Percentiles rank a stretch among this genome's conserved stretches.
These are phyloP conservation scores for Speoplatyrhinus poulsoni DNA, from an alignment of 2,113 vertebrate genomes.

Conservation along the genomic window DNA sequence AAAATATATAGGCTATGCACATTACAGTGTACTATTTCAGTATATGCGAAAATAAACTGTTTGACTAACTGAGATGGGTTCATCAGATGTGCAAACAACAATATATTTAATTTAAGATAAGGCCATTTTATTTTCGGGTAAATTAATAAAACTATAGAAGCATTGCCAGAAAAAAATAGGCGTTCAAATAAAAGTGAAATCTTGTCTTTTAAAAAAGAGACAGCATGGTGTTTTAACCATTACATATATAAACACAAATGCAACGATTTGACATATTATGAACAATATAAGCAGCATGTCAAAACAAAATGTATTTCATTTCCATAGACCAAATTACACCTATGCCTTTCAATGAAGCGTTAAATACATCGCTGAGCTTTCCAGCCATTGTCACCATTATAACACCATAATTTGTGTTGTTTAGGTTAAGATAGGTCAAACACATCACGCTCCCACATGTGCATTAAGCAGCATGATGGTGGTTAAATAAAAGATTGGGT, in stretches of 20 bases:
- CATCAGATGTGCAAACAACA: too few relatives aligned
- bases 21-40: too few relatives aligned
- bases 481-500: constrained; percentile 4
- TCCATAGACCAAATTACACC: too few relatives aligned
- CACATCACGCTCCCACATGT: constrained; percentile 18
- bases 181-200: constrained; percentile 38
- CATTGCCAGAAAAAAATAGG: constrained; percentile 18
- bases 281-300: constrained; percentile 47
- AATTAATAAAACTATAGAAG: constrained; percentile 40
- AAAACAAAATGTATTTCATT: too few relatives aligned
- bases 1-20: too few relatives aligned
- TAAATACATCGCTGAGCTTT: too few relatives aligned
- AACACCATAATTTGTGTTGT: too few relatives aligned
- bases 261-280: constrained; percentile 33
- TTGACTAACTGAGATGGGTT: too few relatives aligned
- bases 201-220: not conserved
- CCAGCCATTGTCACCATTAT: too few relatives aligned
- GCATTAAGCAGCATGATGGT: not conserved
- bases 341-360: too few relatives aligned
- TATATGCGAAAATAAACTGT: too few relatives aligned
- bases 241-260: constrained; percentile 21
- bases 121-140: constrained; percentile 31
- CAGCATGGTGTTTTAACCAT: not conserved
- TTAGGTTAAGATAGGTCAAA: not conserved
- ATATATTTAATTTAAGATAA: constrained; percentile 9